Evolutionary conservation across 2,797 vertebrate genomes (phyloP).

Genomic region (Octomys mimax): DNA sequence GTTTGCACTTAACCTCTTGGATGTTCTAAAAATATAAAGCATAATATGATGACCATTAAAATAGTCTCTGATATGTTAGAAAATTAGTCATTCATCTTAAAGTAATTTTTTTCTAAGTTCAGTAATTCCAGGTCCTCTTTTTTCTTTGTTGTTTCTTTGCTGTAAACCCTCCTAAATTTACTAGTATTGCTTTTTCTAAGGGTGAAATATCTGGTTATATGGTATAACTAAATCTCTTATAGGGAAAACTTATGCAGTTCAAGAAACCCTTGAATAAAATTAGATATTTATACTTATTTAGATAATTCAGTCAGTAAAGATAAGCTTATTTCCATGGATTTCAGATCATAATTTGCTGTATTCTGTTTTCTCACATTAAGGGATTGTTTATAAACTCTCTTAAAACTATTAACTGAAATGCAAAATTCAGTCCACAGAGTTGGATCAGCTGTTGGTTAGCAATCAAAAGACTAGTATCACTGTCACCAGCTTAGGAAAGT

Average conservation of each 20-base stretch:
- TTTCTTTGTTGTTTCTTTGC: not conserved
- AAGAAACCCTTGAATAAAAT: conserved; percentile 30
- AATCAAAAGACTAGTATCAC: not conserved
- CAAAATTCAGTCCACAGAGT: not conserved
- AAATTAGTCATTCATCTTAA: conserved; percentile 7
- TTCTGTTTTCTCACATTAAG: conserved; percentile 23
- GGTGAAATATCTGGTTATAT: not conserved
- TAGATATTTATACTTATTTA: conserved; percentile 30
- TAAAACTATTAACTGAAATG: conserved; percentile 39
- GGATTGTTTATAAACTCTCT: conserved; percentile 60
- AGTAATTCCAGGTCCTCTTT: not conserved
- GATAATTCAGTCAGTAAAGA: conserved; percentile 22
- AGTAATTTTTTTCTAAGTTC: conserved; percentile 49
- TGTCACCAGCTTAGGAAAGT: conserved; percentile 39
- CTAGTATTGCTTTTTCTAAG: conserved; percentile 14
- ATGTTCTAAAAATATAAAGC: not conserved
- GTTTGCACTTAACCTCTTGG: not conserved
- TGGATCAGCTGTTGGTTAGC: not conserved
- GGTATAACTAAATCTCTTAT: not conserved
- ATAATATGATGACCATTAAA: not conserved
- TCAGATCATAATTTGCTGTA: conserved; percentile 30
- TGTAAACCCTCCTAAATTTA: not conserved
- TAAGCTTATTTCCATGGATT: conserved; percentile 42
- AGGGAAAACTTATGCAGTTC: not conserved
- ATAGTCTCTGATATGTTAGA: conserved; percentile 27